A percentile compares a stretch with the other conserved stretches of the same genome.
Conservation (phyloP, 92 coral and sea anemone species). For the Parazoanthus swiftii region DNA sequence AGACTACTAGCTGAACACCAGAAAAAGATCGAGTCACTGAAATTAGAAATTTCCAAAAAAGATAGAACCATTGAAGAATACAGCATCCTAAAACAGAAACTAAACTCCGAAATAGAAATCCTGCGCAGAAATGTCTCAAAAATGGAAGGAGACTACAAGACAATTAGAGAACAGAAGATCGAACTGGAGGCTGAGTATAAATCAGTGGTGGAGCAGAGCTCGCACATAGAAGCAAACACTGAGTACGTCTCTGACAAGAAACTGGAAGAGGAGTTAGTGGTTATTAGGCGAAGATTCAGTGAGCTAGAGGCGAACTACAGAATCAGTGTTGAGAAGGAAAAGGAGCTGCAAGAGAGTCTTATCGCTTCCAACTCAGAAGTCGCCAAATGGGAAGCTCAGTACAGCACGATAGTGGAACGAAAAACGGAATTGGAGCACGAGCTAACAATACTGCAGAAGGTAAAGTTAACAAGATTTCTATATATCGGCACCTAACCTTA, state of each 20-base stretch:
- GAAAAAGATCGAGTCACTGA: slow-evolving; percentile 46
- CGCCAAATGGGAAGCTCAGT: slow-evolving; percentile 66
- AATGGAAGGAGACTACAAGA: slow-evolving; percentile 40
- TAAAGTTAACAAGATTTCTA: background rate
- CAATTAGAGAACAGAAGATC: slow-evolving; percentile 51
- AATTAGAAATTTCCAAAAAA: slow-evolving; percentile 59
- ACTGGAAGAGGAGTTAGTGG: slow-evolving; percentile 60
- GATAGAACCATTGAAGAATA: slow-evolving; percentile 56
- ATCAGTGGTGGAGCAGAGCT: slow-evolving; percentile 35
- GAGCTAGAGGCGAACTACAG: slow-evolving; percentile 59
- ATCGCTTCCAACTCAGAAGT: slow-evolving; percentile 54
- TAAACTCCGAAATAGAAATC: slow-evolving; percentile 55
- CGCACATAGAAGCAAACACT: slow-evolving; percentile 43
- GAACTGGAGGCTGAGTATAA: slow-evolving; percentile 60
- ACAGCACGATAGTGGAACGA: slow-evolving; percentile 52
- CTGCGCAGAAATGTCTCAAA: slow-evolving; percentile 29
- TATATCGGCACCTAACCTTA: no score
- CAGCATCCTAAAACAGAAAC: slow-evolving; percentile 35
- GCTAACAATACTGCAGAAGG: slow-evolving; percentile 56
- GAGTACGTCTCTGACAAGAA: slow-evolving; percentile 42
- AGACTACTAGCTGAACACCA: slow-evolving; percentile 57
- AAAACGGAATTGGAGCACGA: slow-evolving; percentile 74
- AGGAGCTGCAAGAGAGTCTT: slow-evolving; percentile 59
- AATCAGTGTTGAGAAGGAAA: slow-evolving; percentile 62
- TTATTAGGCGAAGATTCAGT: slow-evolving; percentile 46